These are phyloP conservation scores for Lucilia cuprina DNA, from an alignment of 1,140 invertebrate species.

Conservation along the genomic window DNA sequence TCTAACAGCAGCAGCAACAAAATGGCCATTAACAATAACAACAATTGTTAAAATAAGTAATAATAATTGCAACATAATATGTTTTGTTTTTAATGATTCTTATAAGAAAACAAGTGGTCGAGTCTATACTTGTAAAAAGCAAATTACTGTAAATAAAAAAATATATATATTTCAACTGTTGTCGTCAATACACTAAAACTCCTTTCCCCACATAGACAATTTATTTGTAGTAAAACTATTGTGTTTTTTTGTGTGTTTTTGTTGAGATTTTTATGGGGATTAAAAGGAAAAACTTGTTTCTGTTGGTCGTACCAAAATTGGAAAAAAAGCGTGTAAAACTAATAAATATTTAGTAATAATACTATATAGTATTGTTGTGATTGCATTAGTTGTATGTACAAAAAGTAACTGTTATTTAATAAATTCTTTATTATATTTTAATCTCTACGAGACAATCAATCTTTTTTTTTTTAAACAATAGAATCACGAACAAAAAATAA, in stretches of 20 bases:
- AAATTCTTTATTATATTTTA: slow-evolving; percentile 1
- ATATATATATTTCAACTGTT: no score
- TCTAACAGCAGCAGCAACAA: background rate
- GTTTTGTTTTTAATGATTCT: background rate
- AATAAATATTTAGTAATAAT: background rate
- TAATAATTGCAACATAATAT: background rate
- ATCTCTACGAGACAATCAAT: background rate
- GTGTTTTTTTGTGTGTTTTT: no score
- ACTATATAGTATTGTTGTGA: background rate
- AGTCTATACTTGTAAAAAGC: background rate
- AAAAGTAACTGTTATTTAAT: background rate
- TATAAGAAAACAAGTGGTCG: background rate
- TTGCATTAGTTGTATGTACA: background rate
- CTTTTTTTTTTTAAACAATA: background rate
- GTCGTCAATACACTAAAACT: no score
- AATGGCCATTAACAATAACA: background rate
- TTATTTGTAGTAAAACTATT: no score
- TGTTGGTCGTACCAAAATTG: background rate
- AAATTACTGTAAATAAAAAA: background rate
- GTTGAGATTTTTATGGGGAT: background rate
- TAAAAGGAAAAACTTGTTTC: background rate
- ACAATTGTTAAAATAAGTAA: background rate
- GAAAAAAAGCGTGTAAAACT: background rate
- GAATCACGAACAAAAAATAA: background rate
- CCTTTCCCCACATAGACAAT: no score